Percentiles rank a stretch among this genome's conserved stretches.
Conservation (phyloP, 2,113 vertebrate species). For the Trinectes maculatus region DNA sequence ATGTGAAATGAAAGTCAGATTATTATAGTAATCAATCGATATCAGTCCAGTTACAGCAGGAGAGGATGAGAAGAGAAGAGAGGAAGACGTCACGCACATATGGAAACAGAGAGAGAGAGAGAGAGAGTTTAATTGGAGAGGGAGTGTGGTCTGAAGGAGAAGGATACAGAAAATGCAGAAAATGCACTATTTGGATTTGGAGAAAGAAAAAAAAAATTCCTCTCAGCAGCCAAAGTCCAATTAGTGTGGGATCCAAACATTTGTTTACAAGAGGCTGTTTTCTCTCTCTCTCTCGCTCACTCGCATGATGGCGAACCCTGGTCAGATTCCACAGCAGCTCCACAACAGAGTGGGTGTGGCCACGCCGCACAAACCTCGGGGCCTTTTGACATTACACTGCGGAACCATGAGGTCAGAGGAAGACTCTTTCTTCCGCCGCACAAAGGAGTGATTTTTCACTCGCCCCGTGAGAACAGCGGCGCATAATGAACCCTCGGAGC, state of each 20-base stretch:
- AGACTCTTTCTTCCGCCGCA: constrained; percentile 69
- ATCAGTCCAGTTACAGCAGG: no score
- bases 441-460: constrained; percentile 75
- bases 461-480: constrained; percentile 67
- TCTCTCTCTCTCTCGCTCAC: constrained; percentile 24
- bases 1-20: neutral
- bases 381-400: constrained; percentile 77
- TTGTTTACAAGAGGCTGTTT: constrained; percentile 66
- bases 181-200: constrained; percentile 42
- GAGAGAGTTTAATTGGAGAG: constrained; percentile 50
- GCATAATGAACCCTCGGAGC: constrained; percentile 69
- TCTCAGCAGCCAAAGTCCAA: constrained; percentile 67
- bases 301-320: constrained; percentile 42
- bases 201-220: constrained; percentile 7
- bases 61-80: constrained; percentile 6
- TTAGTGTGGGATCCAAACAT: constrained; percentile 73
- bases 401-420: constrained; percentile 76
- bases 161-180: constrained; percentile 45
- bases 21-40: neutral
- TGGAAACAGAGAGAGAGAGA: no score
- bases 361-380: constrained; percentile 68
- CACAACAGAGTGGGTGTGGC: constrained; percentile 72
- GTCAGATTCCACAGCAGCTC: constrained; percentile 53
- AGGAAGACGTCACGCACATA: no score
- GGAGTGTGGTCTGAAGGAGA: constrained; percentile 32